Percentiles rank a stretch among this genome's conserved stretches.
phyloP scores from a whole-genome alignment of 1,140 invertebrate genomes.

The Rhagoletis zephyria region DNA sequence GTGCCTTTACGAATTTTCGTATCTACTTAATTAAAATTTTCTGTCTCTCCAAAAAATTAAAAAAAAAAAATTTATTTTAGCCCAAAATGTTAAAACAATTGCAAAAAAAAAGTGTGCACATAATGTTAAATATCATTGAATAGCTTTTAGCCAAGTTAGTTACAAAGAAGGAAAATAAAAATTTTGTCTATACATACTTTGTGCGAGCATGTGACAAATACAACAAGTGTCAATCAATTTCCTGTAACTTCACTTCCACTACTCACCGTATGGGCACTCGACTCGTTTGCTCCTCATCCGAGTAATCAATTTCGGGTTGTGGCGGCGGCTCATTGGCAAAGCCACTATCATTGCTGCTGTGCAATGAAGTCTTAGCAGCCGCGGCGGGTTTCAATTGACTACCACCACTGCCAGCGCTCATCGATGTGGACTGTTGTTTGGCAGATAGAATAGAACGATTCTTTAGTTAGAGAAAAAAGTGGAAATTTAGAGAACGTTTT shows the following conservation, averaged over 20 bases:
- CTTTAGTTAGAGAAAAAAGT: conserved; percentile 52
- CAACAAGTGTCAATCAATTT: background rate
- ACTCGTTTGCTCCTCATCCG: conserved; percentile 85
- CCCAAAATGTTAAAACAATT: background rate
- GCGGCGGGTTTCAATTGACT: conserved; percentile 63
- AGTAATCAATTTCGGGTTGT: conserved; percentile 91
- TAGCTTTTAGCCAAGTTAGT: conserved; percentile 31
- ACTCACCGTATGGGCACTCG: conserved; percentile 82
- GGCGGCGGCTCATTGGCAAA: conserved; percentile 90
- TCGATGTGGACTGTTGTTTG: conserved; percentile 59
- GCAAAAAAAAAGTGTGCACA: background rate
- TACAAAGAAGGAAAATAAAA: background rate
- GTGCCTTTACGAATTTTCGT: too few relatives aligned
- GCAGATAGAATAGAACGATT: conserved; percentile 36
- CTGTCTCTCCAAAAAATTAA: background rate
- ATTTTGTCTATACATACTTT: background rate
- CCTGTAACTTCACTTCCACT: background rate
- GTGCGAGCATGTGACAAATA: background rate
- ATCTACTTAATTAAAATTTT: background rate
- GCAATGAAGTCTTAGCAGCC: conserved; percentile 83
- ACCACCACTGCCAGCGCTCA: conserved; percentile 58
- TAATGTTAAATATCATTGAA: background rate
- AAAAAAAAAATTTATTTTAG: background rate
- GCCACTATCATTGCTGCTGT: conserved; percentile 92
- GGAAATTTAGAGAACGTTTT: background rate